Base-by-base conservation (phyloP, 2,113 vertebrate species). In the Podocnemis expansa region DNA sequence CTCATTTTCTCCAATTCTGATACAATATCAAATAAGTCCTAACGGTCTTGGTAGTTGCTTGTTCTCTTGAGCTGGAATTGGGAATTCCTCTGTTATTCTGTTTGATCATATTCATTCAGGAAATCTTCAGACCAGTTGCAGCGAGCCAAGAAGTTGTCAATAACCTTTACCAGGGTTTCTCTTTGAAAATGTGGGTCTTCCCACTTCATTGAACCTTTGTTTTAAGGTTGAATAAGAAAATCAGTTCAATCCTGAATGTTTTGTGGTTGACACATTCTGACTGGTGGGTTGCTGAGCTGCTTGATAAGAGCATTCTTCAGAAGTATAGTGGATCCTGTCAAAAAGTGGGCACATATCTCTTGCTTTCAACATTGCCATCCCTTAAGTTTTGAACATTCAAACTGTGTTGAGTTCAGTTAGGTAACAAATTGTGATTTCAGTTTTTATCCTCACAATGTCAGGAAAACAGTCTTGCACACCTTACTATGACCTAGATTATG, bases 51-150 rank as follows among this genome's bases (percentile, higher is more conserved):
- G 34, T 8, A 70, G 67, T 38, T 10, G n/a, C 67, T n/a, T 29
- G 5, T 70, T 70, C 21, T 70, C n/a, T 70, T 70, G 67, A 21
- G 16, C n/a, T 22, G 67, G n/a, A 70, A n/a, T 38, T 21, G 38
- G n/a, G 19, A 70, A 70, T 70, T 38, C n/a, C 21, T 70, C n/a
- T 70, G n/a, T 22, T 70, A 38, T 70, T 70, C 67, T 38, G 31
- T 70, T 22, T 70, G 67, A 70, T 70, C n/a, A 16, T 38, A 9
- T 70, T 70, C 13, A 4, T 38, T 70, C 17, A 38, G 34, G 63
- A 70, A 34, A 70, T 70, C 25, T 55, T 0, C 0, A 31, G 56
- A 31, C 31, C 58, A 60, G 58, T 6, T 60, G 58, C 29, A 7
- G 13, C 12, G 58, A 60, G 12, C 58, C 58, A 31, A 60, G 58